These are phyloP conservation scores for Cosmopolites sordidus DNA, from an alignment of 2,888 invertebrate species.

Conservation along the genomic window DNA sequence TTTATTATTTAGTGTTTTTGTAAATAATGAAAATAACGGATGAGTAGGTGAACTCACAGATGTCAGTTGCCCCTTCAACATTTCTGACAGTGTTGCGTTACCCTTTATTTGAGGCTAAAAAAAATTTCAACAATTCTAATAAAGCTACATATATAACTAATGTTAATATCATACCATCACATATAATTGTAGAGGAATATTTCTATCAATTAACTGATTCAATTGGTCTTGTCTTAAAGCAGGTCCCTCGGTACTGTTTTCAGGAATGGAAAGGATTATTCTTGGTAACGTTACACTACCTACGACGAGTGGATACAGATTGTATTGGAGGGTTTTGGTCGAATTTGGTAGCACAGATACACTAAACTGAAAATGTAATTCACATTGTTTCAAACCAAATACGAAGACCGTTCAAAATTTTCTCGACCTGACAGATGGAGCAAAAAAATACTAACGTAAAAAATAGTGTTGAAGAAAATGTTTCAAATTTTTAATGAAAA, in stretches of 20 bases:
- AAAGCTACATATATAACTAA: constrained; percentile 1
- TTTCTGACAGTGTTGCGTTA: constrained; percentile 27
- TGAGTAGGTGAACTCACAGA: too few relatives aligned
- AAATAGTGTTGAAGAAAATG: too few relatives aligned
- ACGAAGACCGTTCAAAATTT: too few relatives aligned
- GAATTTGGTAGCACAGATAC: constrained; percentile 60
- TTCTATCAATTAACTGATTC: constrained; percentile 55
- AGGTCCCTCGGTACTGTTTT: constrained; percentile 43
- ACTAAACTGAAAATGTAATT: constrained; percentile 47
- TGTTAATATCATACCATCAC: constrained; percentile 54
- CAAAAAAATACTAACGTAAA: too few relatives aligned
- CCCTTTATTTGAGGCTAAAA: constrained; percentile 41
- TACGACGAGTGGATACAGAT: constrained; percentile 72
- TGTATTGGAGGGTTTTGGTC: constrained; percentile 63
- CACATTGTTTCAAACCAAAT: too few relatives aligned
- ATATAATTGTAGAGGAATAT: constrained; percentile 61
- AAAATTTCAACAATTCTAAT: constrained; percentile 12
- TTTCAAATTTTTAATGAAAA: too few relatives aligned
- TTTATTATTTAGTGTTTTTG: too few relatives aligned
- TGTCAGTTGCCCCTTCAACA: background rate
- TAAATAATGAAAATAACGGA: too few relatives aligned
- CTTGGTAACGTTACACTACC: constrained; percentile 70
- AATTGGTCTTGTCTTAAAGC: constrained; percentile 51
- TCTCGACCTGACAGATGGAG: too few relatives aligned
- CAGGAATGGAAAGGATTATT: constrained; percentile 53